Conservation (phyloP, 1,140 invertebrate species). For the Drosophila serrata region DNA sequence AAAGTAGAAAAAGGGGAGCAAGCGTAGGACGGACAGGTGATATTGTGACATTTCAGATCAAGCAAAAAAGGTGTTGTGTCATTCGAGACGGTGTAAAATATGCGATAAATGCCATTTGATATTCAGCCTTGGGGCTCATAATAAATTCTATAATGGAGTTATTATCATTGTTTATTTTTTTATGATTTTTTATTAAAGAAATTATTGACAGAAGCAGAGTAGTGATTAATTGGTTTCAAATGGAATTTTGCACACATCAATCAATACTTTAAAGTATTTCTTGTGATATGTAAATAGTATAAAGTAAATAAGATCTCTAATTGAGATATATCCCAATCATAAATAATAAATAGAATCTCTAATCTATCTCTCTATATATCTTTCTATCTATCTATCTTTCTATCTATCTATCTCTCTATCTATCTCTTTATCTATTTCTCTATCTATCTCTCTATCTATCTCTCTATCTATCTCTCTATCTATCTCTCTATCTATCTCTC, state of each 20-base stretch:
- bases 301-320: neutral
- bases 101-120: conserved; percentile 20
- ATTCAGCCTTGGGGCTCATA: conserved; percentile 5
- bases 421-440: too few species aligned
- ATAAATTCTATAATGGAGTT: conserved; percentile 7
- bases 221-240: neutral
- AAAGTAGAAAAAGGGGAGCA: neutral
- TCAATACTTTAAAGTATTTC: neutral
- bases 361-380: too few species aligned
- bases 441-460: too few species aligned
- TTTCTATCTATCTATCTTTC: too few species aligned
- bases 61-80: conserved; percentile 42
- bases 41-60: conserved; percentile 39
- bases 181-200: neutral
- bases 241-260: neutral
- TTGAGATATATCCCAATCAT: neutral
- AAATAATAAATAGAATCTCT: neutral
- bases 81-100: conserved; percentile 14
- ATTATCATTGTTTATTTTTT: neutral
- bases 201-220: neutral
- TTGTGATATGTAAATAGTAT: too few species aligned
- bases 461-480: too few species aligned
- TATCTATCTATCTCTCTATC: too few species aligned
- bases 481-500: too few species aligned
- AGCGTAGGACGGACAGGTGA: conserved; percentile 37